These are phyloP conservation scores for Nomada lathburiana DNA, from an alignment of 2,888 invertebrate species.

Conservation along the genomic window DNA sequence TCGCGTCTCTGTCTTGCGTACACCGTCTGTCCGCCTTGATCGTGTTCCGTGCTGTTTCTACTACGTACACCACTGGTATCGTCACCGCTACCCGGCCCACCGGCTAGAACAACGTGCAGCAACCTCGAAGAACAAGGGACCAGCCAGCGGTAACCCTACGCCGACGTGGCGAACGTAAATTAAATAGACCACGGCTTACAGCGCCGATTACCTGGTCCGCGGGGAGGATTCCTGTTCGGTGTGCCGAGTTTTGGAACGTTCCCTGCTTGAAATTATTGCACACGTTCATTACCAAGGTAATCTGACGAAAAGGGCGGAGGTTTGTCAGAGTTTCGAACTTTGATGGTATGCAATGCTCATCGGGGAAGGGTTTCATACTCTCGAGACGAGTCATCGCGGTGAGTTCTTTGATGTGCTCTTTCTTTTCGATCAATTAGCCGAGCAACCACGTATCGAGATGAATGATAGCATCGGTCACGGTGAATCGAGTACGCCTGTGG, in stretches of 20 bases:
- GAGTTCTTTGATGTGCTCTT: not conserved
- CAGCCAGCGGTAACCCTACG: slow-evolving; percentile 59
- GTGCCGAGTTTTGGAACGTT: not conserved
- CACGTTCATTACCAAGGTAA: not conserved
- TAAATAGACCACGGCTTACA: slow-evolving; percentile 61
- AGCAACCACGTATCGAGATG: not conserved
- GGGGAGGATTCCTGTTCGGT: no score
- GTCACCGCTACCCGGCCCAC: slow-evolving; percentile 1
- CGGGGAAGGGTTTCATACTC: not conserved
- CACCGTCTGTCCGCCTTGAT: slow-evolving; percentile 6
- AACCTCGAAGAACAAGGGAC: slow-evolving; percentile 63
- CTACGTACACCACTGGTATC: slow-evolving; percentile 46
- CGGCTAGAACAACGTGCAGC: slow-evolving; percentile 52
- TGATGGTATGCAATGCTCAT: not conserved
- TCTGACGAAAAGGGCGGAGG: no score
- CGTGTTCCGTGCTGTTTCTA: slow-evolving; percentile 46
- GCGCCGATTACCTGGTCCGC: slow-evolving; percentile 42
- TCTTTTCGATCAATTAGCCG: not conserved
- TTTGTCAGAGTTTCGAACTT: not conserved
- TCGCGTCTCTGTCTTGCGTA: slow-evolving; percentile 10
- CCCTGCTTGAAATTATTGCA: slow-evolving; percentile 13
- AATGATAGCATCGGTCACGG: not conserved
- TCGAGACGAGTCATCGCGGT: not conserved
- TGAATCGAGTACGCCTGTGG: slow-evolving; percentile 4
- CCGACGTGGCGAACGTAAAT: slow-evolving; percentile 59